These are phyloP conservation scores for Agrilus cyanescens DNA, from an alignment of 2,888 invertebrate species.

Conservation along the genomic window DNA sequence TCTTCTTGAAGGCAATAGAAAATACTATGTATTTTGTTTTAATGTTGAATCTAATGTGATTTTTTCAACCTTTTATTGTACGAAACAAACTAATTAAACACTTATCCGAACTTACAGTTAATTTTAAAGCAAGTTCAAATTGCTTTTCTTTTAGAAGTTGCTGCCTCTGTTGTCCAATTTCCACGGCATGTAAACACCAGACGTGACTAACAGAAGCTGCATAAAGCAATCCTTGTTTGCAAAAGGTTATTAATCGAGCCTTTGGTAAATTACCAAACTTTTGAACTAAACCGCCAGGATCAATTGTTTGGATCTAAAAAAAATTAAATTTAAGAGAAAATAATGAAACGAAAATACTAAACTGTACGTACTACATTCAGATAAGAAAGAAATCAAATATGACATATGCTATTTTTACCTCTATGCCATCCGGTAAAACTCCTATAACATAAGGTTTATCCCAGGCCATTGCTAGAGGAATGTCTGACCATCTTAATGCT, in stretches of 20 bases:
- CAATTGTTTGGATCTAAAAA: constrained; percentile 60
- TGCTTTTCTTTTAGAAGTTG: constrained; percentile 79
- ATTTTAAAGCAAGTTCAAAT: constrained; percentile 83
- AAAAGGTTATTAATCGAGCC: constrained; percentile 60
- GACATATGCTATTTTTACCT: constrained; percentile 31
- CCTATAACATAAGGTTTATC: constrained; percentile 89
- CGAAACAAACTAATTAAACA: constrained; percentile 1
- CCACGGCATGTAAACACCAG: constrained; percentile 75
- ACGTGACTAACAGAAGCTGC: constrained; percentile 79
- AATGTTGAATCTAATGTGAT: not conserved
- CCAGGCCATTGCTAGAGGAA: constrained; percentile 68
- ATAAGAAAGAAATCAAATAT: not conserved
- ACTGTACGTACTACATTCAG: not conserved
- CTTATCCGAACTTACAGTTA: constrained; percentile 55
- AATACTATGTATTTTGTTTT: not conserved
- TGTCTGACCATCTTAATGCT: constrained; percentile 69
- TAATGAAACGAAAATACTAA: not conserved
- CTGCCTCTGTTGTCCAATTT: constrained; percentile 72
- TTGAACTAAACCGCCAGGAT: constrained; percentile 47
- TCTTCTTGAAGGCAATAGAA: not conserved
- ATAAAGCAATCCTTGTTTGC: constrained; percentile 69
- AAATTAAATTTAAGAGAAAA: constrained; percentile 1
- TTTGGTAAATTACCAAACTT: constrained; percentile 17
- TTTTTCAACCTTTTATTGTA: not conserved
- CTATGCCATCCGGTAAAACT: constrained; percentile 67